Conservation (phyloP, 2,113 vertebrate genomes). For the Speoplatyrhinus poulsoni region DNA sequence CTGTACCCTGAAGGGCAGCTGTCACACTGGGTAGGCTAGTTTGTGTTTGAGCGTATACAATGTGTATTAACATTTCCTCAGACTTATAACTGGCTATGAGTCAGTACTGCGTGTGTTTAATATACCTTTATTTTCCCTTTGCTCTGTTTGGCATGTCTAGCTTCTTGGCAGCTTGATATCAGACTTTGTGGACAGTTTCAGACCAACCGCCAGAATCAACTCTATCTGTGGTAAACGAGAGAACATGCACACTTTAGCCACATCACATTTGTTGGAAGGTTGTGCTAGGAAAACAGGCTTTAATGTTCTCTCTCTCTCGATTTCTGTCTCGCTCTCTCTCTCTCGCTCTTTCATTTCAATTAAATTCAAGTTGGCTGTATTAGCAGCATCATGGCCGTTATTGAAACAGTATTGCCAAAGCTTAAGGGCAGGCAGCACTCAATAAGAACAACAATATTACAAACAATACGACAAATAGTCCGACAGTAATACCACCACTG, state of each 20-base stretch:
- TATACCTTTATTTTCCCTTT: neutral
- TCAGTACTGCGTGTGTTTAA: neutral
- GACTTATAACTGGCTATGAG: too few species aligned
- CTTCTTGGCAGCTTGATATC: constrained; percentile 94
- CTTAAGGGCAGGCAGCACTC: too few species aligned
- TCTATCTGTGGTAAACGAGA: constrained; percentile 94
- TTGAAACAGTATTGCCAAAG: too few species aligned
- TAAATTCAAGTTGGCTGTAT: too few species aligned
- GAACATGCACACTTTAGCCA: neutral
- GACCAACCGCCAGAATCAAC: constrained; percentile 97
- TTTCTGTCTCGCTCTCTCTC: too few species aligned
- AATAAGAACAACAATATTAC: too few species aligned
- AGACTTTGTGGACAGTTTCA: constrained; percentile 98
- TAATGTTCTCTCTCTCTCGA: neutral
- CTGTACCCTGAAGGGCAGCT: constrained; percentile 95
- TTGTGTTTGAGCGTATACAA: neutral
- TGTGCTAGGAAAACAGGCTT: too few species aligned
- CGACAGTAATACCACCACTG: too few species aligned
- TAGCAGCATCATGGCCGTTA: too few species aligned
- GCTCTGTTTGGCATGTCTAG: constrained; percentile 59
- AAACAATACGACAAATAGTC: too few species aligned
- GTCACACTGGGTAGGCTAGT: constrained; percentile 89
- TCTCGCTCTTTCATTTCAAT: too few species aligned
- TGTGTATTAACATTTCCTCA: too few species aligned
- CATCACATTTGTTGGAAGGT: neutral